Base-by-base conservation (phyloP, 2,888 invertebrate species). In the Synanthedon andrenaeformis region DNA sequence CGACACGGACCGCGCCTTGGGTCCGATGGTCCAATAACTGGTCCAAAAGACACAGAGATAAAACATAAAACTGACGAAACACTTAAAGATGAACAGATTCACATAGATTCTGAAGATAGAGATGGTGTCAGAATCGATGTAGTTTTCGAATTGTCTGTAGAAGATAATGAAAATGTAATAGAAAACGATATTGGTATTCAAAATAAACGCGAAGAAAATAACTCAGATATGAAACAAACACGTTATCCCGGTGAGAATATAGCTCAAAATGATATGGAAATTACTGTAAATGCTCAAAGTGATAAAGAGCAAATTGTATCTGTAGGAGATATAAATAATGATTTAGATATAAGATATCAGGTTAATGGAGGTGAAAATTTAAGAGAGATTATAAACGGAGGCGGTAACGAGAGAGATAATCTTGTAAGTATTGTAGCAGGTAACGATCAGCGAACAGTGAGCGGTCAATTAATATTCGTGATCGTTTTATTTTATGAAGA, bases 401-500 rank as follows among this genome's bases (percentile, higher is more conserved):
- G 66, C 65, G 64, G 63, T 62, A 76, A 74, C 67, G 68, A 66
- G 74, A 68, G 72, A 77, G 79, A 76, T 72, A 81, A 73, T 66
- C 62, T 59, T 64, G 12, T 35, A 13, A 35, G 23, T 53, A 54
- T 53, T 56, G 54, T 55, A 56, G 67, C 58, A 62, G 61, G 59
- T 56, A 60, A 65, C 66, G 70, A 70, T 66, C 70, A 68, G 61
- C 62, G 52, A 53, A 54, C 59, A 59, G 69, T 69, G 65, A 70
- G 63, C 67, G 72, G 77, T 79, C 82, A 79, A 79, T 79, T 82
- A 77, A 62, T 76, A 57, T 59, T 83, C 68, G 70, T 81, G 62
- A 74, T 84, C 60, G 69, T 83, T 63, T 69, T 76, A 58, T 68
- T 75, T 57, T 74, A 71, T 55, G 72, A 76, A 53, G 67, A 76